Conservation (phyloP, 2,113 vertebrate species). For the Scytalopus superciliaris region DNA sequence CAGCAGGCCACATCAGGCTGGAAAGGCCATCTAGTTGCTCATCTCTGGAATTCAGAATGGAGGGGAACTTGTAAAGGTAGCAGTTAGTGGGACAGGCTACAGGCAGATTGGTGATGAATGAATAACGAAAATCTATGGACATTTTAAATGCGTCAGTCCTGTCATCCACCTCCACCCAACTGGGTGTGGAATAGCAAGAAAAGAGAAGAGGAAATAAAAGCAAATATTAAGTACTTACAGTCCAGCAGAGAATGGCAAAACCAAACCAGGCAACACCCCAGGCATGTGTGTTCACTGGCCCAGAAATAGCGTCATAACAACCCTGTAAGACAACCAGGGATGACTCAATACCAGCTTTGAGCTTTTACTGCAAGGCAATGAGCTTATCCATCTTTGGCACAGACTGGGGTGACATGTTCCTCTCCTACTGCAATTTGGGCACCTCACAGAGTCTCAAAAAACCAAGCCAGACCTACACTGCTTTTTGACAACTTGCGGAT, state of each 20-base stretch:
- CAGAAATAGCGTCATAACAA: conserved; percentile 77
- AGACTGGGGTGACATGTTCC: background rate
- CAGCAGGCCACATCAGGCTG: background rate
- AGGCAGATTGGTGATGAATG: background rate
- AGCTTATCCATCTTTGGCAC: background rate
- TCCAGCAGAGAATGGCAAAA: conserved; percentile 85
- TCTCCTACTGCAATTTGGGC: background rate
- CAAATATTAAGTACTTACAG: conserved; percentile 71
- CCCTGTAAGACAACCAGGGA: conserved; percentile 59
- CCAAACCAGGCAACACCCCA: conserved; percentile 86
- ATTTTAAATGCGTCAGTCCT: background rate
- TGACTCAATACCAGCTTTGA: background rate
- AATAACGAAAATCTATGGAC: background rate
- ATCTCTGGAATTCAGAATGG: background rate
- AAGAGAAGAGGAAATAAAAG: background rate
- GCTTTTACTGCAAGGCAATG: background rate
- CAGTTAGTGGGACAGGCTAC: background rate
- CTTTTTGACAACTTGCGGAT: background rate
- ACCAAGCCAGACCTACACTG: background rate
- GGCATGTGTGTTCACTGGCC: conserved; percentile 73
- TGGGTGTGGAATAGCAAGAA: background rate
- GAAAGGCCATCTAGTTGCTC: background rate
- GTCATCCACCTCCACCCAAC: background rate
- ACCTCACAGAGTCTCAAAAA: background rate
- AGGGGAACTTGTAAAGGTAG: background rate